Conservation (phyloP, 2,113 vertebrate species). For the Pterophyllum scalare region DNA sequence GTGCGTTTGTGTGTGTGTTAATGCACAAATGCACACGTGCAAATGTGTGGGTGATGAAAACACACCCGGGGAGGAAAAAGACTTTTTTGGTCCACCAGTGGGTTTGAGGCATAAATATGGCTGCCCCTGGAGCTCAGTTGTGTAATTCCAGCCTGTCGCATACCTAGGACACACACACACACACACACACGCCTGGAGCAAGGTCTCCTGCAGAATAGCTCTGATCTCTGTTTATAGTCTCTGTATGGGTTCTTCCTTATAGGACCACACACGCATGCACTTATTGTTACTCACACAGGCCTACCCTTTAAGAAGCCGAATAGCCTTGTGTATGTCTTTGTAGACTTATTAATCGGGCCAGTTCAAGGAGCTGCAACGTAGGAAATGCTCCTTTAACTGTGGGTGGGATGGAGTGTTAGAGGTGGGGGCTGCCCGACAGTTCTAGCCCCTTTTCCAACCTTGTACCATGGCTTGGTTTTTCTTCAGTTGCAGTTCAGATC, state of each 20-base stretch:
- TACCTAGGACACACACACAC: conserved; percentile 61
- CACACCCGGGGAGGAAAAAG: conserved; percentile 44
- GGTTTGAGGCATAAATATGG: conserved; percentile 66
- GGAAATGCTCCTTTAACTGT: conserved; percentile 44
- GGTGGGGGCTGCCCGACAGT: conserved; percentile 28
- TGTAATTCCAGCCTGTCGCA: conserved; percentile 72
- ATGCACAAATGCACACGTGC: conserved; percentile 6
- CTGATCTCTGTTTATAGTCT: conserved; percentile 78
- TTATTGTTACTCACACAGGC: conserved; percentile 55
- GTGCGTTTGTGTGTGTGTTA: background rate
- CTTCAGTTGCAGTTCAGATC: conserved; percentile 56
- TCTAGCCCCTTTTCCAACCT: conserved; percentile 51
- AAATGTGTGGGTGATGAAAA: conserved; percentile 48
- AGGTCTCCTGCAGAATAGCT: conserved; percentile 72
- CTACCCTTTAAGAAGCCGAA: conserved; percentile 35
- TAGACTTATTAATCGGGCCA: conserved; percentile 49
- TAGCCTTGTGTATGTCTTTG: conserved; percentile 56
- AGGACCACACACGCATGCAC: conserved; percentile 70
- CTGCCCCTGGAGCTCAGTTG: conserved; percentile 71
- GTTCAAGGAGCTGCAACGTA: conserved; percentile 35
- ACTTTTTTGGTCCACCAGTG: conserved; percentile 48
- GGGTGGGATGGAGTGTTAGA: conserved; percentile 48
- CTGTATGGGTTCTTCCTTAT: conserved; percentile 77
- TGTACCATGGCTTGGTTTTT: conserved; percentile 46
- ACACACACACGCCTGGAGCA: conserved; percentile 65